These are phyloP conservation scores for Rhinolophus ferrumequinum DNA, from an alignment of 2,113 vertebrate genomes.

Conservation along the genomic window DNA sequence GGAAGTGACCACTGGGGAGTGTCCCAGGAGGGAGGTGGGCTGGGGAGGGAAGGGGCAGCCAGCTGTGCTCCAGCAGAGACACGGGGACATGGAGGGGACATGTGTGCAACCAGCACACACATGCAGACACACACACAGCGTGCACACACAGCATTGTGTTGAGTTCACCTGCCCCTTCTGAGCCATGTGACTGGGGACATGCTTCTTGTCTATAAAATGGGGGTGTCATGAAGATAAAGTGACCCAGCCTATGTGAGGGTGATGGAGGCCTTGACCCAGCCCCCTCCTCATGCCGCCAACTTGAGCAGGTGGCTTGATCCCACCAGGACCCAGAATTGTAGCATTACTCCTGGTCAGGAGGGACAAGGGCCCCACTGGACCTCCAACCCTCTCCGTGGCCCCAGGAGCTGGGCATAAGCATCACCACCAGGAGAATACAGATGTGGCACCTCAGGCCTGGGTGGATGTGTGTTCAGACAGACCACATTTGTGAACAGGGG, in stretches of 20 bases:
- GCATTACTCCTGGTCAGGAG: background rate
- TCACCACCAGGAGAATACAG: background rate
- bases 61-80: background rate
- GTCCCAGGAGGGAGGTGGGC: background rate
- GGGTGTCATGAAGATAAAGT: background rate
- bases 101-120: rapidly evolving
- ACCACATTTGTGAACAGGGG: rapidly evolving
- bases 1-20: background rate
- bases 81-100: background rate
- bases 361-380: background rate
- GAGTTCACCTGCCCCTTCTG: background rate
- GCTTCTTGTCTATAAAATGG: background rate
- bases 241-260: background rate
- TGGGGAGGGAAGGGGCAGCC: background rate
- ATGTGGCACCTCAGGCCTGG: rapidly evolving
- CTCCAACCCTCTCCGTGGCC: background rate
- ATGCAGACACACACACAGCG: background rate
- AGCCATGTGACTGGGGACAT: background rate
- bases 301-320: background rate
- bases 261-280: background rate
- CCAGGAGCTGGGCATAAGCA: background rate
- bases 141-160: rapidly evolving
- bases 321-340: too few species aligned
- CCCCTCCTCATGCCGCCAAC: background rate
- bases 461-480: rapidly evolving